Percentiles rank a stretch among this genome's conserved stretches.
phyloP scores from a whole-genome alignment of 2,113 vertebrate species.

The Caloenas nicobarica region DNA sequence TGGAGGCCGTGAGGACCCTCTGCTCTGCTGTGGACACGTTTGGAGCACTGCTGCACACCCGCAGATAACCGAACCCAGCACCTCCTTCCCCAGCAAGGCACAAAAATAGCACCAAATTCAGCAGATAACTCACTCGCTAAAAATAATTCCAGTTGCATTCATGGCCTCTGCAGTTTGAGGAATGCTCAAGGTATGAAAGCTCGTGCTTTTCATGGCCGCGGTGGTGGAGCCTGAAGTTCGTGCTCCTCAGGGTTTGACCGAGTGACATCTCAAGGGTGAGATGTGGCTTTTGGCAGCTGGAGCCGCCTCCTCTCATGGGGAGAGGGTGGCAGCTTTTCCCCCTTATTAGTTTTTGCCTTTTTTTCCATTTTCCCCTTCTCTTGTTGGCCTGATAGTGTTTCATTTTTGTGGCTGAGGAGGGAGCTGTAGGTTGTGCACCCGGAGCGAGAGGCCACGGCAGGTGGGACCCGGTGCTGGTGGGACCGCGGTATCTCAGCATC shows the following conservation, averaged over 20 bases:
- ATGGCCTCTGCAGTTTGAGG: fast-evolving
- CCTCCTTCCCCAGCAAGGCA: background rate
- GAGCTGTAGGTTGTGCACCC: background rate
- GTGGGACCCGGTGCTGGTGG: fast-evolving
- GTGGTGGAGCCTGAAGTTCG: background rate
- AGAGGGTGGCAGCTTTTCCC: background rate
- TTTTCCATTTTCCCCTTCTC: background rate
- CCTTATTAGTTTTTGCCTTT: fast-evolving
- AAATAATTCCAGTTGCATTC: background rate
- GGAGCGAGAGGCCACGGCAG: no score
- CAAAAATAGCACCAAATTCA: background rate
- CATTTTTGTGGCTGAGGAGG: fast-evolving
- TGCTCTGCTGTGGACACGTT: no score
- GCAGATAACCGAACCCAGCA: background rate
- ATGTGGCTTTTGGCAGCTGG: background rate
- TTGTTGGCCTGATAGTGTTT: fast-evolving
- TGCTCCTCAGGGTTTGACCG: background rate
- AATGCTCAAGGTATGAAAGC: fast-evolving
- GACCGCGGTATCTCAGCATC: fast-evolving
- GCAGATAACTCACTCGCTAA: background rate
- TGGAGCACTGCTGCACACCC: background rate
- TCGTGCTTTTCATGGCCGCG: fast-evolving
- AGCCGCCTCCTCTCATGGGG: background rate
- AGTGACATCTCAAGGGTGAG: fast-evolving
- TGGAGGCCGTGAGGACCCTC: background rate